Conservation (phyloP, 2,888 invertebrate species). For the Sisyra nigra region DNA sequence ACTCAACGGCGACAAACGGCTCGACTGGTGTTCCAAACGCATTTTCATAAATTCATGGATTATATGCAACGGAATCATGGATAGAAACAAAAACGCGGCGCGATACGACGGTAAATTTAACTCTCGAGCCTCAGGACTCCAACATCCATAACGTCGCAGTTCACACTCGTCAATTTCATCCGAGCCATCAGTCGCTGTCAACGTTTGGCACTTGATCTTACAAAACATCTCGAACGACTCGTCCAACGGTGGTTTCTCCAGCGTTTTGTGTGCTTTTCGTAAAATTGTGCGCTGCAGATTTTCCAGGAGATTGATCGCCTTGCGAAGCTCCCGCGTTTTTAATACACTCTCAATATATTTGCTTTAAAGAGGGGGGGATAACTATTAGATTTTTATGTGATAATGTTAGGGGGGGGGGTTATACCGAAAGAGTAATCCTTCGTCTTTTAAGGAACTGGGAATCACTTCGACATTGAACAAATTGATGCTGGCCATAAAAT, state of each 20-base stretch:
- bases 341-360: constrained; percentile 76
- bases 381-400: too few species aligned
- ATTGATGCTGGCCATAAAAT: constrained; percentile 13
- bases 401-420: too few species aligned
- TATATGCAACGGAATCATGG: constrained; percentile 76
- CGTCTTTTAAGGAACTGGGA: constrained; percentile 18
- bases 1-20: constrained; percentile 71
- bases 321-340: constrained; percentile 72
- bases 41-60: constrained; percentile 81
- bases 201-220: background rate
- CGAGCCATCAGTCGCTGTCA: background rate
- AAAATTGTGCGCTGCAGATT: constrained; percentile 51
- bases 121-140: constrained; percentile 59
- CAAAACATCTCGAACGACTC: constrained; percentile 3
- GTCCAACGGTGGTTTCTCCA: constrained; percentile 36
- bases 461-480: constrained; percentile 34
- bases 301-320: constrained; percentile 65
- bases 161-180: constrained; percentile 29
- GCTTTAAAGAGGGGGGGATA: too few species aligned
- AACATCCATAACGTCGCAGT: constrained; percentile 50
- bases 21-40: constrained; percentile 67
- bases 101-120: constrained; percentile 75
- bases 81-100: constrained; percentile 70
- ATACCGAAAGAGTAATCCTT: constrained; percentile 12
- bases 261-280: constrained; percentile 51